phyloP scores from a whole-genome alignment of 2,888 invertebrate genomes.

The Drosophila fulvimacula region DNA sequence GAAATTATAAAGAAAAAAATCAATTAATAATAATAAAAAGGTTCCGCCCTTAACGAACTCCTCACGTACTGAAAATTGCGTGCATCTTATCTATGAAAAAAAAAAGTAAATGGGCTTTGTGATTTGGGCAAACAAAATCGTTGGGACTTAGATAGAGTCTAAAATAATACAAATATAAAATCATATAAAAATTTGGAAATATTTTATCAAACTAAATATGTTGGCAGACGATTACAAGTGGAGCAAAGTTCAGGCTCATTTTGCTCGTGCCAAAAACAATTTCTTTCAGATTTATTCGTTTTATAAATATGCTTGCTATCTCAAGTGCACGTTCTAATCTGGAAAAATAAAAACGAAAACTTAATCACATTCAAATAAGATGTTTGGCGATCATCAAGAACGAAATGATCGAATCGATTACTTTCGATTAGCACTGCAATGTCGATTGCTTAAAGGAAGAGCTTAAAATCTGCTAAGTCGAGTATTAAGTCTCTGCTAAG shows the following conservation, averaged over 20 bases:
- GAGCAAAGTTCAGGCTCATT: constrained; percentile 25
- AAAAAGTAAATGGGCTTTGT: constrained; percentile 7
- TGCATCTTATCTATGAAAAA: constrained; percentile 23
- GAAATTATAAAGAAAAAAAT: neutral
- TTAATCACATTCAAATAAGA: neutral
- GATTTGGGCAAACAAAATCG: constrained; percentile 5
- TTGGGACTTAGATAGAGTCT: constrained; percentile 23
- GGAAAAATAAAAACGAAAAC: neutral
- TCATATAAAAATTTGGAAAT: constrained; percentile 15
- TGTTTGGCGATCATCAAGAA: neutral
- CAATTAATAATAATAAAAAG: neutral
- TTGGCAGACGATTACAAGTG: constrained; percentile 2
- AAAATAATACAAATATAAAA: constrained; percentile 1
- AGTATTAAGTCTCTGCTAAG: neutral
- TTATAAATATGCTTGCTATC: constrained; percentile 30
- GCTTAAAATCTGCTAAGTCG: neutral
- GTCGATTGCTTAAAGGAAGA: neutral
- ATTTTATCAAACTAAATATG: constrained; percentile 22
- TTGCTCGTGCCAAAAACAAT: constrained; percentile 9
- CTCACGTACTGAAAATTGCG: constrained; percentile 1
- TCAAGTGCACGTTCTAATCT: constrained; percentile 9
- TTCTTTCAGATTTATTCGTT: constrained; percentile 10
- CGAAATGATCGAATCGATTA: neutral
- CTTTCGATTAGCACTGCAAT: neutral
- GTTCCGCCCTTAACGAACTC: neutral